These are phyloP conservation scores for Eupithecia pulchellata DNA, from an alignment of 2,888 invertebrate genomes.

Conservation along the genomic window DNA sequence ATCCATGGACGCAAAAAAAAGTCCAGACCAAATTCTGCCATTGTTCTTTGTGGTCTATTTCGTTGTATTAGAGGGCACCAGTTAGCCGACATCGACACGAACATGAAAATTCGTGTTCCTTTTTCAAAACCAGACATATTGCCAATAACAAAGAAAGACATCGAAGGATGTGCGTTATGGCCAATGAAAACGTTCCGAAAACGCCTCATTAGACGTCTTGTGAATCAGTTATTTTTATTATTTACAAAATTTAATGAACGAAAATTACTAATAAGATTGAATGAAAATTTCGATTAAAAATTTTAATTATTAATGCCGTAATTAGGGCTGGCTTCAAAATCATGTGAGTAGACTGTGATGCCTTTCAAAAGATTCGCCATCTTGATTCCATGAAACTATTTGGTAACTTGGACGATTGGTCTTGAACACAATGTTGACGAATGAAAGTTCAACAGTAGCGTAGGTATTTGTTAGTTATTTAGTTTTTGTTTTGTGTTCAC, in stretches of 20 bases:
- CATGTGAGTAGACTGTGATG: neutral
- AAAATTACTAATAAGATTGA: neutral
- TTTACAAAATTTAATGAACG: neutral
- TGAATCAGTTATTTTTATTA: neutral
- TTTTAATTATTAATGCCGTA: neutral
- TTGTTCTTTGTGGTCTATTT: no score
- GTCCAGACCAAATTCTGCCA: no score
- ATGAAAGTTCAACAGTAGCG: slow-evolving; percentile 56
- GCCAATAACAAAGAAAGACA: no score
- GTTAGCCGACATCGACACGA: no score
- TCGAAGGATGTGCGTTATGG: no score
- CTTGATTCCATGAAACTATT: neutral
- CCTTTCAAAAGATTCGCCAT: neutral
- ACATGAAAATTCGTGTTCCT: no score
- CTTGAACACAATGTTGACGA: slow-evolving; percentile 13
- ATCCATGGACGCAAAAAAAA: no score
- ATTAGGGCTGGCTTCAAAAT: neutral
- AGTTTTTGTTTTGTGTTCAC: slow-evolving; percentile 75
- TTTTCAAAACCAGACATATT: no score
- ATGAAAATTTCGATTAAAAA: neutral
- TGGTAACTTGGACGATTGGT: neutral
- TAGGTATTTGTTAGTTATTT: slow-evolving; percentile 70
- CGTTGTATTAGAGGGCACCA: no score
- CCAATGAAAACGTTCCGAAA: no score
- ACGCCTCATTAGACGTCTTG: no score